phyloP scores from a whole-genome alignment of 1,140 invertebrate genomes.

The Drosophila varians region DNA sequence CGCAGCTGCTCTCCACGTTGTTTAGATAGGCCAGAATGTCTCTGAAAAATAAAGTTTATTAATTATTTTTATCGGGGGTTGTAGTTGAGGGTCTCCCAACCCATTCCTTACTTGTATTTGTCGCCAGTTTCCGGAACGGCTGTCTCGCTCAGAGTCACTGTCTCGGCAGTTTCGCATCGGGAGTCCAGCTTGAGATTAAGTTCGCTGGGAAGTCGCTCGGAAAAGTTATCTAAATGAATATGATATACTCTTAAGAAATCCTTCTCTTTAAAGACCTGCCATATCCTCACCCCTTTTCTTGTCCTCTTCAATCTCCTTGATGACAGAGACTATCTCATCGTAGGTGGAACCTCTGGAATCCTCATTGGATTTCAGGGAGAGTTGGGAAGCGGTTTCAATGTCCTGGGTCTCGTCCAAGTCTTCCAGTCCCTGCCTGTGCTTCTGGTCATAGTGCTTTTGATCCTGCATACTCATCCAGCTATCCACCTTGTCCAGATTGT shows the following conservation, averaged over 20 bases:
- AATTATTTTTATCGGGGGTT: not conserved
- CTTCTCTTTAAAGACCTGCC: not conserved
- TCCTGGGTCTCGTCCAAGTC: constrained; percentile 50
- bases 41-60: constrained; percentile 25
- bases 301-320: constrained; percentile 83
- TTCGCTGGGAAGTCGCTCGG: constrained; percentile 64
- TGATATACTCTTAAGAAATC: not conserved
- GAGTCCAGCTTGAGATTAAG: constrained; percentile 69
- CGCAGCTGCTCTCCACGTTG: constrained; percentile 81
- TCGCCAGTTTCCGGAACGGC: constrained; percentile 60
- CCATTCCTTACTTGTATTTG: constrained; percentile 70
- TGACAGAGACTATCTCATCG: constrained; percentile 81
- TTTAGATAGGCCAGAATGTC: constrained; percentile 81
- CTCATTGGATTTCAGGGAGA: constrained; percentile 70
- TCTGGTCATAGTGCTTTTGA: constrained; percentile 59
- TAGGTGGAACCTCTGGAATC: constrained; percentile 78
- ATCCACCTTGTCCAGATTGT: constrained; percentile 82
- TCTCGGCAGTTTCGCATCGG: constrained; percentile 49
- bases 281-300: constrained; percentile 68
- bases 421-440: constrained; percentile 55
- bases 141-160: constrained; percentile 47
- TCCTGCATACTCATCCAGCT: constrained; percentile 82
- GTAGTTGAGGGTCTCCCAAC: not conserved
- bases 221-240: constrained; percentile 61
- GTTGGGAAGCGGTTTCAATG: constrained; percentile 60